phyloP scores from a whole-genome alignment of 2,797 vertebrate species.

The Pseudocheirus occidentalis region DNA sequence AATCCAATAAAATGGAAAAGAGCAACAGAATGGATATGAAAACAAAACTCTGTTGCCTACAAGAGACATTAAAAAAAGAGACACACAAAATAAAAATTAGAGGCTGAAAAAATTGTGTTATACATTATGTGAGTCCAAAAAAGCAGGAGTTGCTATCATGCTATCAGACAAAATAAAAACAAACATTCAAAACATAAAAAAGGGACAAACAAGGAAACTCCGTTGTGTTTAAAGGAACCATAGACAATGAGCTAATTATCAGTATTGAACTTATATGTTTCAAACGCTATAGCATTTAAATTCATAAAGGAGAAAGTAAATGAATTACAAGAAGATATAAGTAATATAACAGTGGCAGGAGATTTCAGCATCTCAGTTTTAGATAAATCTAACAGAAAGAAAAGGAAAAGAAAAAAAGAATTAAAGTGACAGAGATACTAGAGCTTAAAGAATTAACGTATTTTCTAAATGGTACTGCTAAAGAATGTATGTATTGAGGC shows the following conservation, averaged over 20 bases:
- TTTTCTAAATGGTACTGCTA: not conserved
- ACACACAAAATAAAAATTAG: slow-evolving; percentile 32
- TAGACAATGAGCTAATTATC: not conserved
- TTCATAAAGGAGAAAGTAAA: not conserved
- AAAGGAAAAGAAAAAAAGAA: not conserved
- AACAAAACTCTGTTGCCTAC: not conserved
- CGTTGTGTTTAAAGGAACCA: not conserved
- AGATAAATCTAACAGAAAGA: not conserved
- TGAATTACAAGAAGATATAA: not conserved
- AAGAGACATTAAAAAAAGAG: slow-evolving; percentile 11
- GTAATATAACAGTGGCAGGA: not conserved
- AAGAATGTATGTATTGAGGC: not conserved
- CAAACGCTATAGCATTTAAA: not conserved
- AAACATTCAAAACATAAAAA: not conserved
- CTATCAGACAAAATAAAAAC: slow-evolving; percentile 29
- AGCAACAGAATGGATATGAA: not conserved
- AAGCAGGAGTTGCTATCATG: slow-evolving; percentile 15
- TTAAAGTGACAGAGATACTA: not conserved
- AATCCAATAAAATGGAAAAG: not conserved
- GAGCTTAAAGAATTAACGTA: not conserved
- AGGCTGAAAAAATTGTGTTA: slow-evolving; percentile 26
- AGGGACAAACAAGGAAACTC: not conserved
- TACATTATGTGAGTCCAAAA: not conserved
- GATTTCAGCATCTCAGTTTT: not conserved
- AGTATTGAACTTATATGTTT: not conserved